Base-by-base conservation (phyloP, 1,140 invertebrate genomes). In the Thaumatotibia leucotreta region DNA sequence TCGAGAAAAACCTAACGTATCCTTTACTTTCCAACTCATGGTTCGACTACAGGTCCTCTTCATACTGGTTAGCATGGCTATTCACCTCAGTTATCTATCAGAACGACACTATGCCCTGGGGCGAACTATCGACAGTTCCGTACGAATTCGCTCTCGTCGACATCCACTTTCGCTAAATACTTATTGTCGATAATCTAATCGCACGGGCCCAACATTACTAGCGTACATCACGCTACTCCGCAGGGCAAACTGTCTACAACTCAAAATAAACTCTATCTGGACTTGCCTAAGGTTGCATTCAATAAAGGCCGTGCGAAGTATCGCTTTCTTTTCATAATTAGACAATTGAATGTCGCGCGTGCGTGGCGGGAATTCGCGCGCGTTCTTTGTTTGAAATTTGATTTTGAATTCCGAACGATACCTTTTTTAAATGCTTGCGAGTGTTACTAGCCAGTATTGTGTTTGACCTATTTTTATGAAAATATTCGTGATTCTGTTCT, bases 261-360 rank as follows among this genome's bases (percentile, higher is more conserved):
- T 10, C 24, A 31, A 29, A 27, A 3, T 27, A 9, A 27, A 58
- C 52, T 29, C 64, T 54, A 65, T 69, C 64, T 49, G 52, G 35
- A 8, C 45, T 54, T 49, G 65, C 39, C 50, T 58, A 58, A 6
- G 24, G 27, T 29, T 14, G 5, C n/a, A 14, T 27, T 58, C 52
- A 14, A 62, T 10, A 6, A 31, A 2, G 11, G 24, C 32, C 31
- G 11, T 24, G 22, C 1, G 14, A 27, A 22, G 54, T 50, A 50
- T 62, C 54, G 65, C 65, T 66, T 66, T 66, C 65, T 66, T 66
- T 62, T 58, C 32, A 64, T 50, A 62, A 61, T 66, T 66, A 66
- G 65, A 61, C 65, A 66, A 66, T 66, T 61, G 65, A 66, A 66
- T 66, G 65, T 66, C 65, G 65, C 65, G 65, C 65, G 65, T 66